phyloP scores from a whole-genome alignment of 30 jellyfish, hydroid and myxozoan genomes.

The Aurelia aurita region DNA sequence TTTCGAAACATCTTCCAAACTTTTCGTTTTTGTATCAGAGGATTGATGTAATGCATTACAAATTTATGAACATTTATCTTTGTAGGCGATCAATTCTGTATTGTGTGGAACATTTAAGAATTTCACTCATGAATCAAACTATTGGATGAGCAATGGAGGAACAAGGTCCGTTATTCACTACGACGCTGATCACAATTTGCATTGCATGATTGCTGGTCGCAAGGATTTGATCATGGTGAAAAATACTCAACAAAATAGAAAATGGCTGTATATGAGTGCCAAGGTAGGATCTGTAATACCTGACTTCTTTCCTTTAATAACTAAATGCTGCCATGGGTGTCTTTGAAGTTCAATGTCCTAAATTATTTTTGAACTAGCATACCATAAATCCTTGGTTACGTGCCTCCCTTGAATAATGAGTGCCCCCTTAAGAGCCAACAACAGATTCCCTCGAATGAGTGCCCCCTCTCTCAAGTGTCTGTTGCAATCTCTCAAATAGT shows the following conservation, averaged over 20 bases:
- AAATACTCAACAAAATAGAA: slow-evolving; percentile 66
- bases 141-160: slow-evolving; percentile 96
- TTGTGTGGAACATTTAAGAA: slow-evolving; percentile 92
- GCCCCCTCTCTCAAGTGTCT: no score
- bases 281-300: slow-evolving; percentile 10
- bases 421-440: no score
- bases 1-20: no score
- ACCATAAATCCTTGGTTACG: no score
- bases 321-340: no score
- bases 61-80: background rate
- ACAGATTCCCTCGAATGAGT: no score
- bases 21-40: background rate
- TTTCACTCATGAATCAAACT: slow-evolving; percentile 91
- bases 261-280: slow-evolving; percentile 66
- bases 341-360: no score
- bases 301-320: no score
- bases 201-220: slow-evolving; percentile 89
- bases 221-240: slow-evolving; percentile 86
- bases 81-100: slow-evolving; percentile 83
- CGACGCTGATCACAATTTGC: slow-evolving; percentile 96
- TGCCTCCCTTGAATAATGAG: no score
- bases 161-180: slow-evolving; percentile 95
- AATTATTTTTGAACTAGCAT: no score
- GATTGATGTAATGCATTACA: background rate
- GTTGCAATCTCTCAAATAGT: no score